Evolutionary conservation across 2,888 invertebrate genomes (phyloP), one percentile per base, ranked within the genome.

Genomic region (Lochmaea crataegi): DNA sequence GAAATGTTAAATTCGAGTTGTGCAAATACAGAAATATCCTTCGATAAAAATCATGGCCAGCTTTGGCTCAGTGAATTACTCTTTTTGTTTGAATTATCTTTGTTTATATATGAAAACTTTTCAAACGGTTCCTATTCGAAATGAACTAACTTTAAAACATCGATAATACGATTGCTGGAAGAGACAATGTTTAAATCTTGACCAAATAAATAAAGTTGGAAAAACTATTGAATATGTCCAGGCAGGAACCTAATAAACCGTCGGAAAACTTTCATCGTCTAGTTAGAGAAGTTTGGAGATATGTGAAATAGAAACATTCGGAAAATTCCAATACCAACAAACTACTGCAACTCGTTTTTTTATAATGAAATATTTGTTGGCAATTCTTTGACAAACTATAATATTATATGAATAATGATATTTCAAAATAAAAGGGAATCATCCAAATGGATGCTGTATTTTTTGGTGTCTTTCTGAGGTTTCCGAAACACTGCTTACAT

Each of bases 121-220:
- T 5, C 10, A 38, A 11, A n/a, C n/a, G 9, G 3, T 14, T 61
- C 16, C 14, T 42, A 41, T 18, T 38, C 16, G n/a, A 61, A 26
- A 61, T 18, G 22, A n/a, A 61, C 41, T 10, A 42, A 61, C 14
- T 58, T 38, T 51, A 9, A 58, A 32, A 58, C 42, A 38, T 61
- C 61, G 4, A 61, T 42, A 42, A 61, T 41, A 32, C 58, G 26
- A 58, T 58, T 26, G n/a, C 58, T 32, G 12, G 7, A 32, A 42
- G 16, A 41, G 41, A 61, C 16, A 61, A 38, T 61, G 61, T 41
- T 61, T 41, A 63, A 63, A 63, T 42, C 61, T 26, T 7, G 42
- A 12, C 9, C 61, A 63, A 63, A 42, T 42, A 63, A 42, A 61
- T 61, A 61, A 60, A 60, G 26, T 60, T 26, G 0, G 2, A 14